Evolutionary conservation across 2,797 vertebrate species (phyloP), one percentile per base, ranked within the genome.

Genomic region (Mus minutoides): DNA sequence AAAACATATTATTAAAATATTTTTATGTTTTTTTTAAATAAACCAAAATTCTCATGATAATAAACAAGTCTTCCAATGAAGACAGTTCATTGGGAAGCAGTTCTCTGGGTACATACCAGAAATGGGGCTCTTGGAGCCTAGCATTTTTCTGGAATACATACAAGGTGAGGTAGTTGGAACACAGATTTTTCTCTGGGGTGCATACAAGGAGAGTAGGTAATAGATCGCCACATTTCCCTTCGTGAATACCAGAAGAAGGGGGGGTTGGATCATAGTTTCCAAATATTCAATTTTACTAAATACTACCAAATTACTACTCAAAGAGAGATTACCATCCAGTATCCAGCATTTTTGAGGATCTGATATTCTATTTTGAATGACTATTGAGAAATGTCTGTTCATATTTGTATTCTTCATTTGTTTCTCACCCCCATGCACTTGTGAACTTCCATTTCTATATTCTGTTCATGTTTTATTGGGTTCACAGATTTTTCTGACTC

Each of bases 241-340:
- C 13, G 22, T 29, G 4, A 22, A 29, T 40, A 40, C 40, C 22
- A 73, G 49, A 2, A 29, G 34, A 56, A 31, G 60, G 62, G 34
- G 26, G 77, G 34, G 52, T 87, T 87, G 58, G 24, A 46, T 82
- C 29, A 76, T 3, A 52, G 58, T 93, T 90, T 79, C 6, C 21
- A 60, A 87, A 83, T 87, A 91, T 37, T 91, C 91, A 79, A 90
- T 84, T 93, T 90, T 40, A 95, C 58, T 78, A 60, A 90, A 64
- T 93, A 90, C 56, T 75, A 34, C n/a, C 24, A 46, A 91, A 56
- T 88, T 43, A 64, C 9, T 76, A 52, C 34, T 52, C 46, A n/a
- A 64, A 88, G 22, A 60, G 91, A 85, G 12, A 22, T 3, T 9
- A n/a, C n/a, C 10, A n/a, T 17, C 43, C 56, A 46, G 34, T 21